Evolutionary conservation across 2,888 invertebrate species (phyloP).

Genomic region (Cheilosia vernalis): DNA sequence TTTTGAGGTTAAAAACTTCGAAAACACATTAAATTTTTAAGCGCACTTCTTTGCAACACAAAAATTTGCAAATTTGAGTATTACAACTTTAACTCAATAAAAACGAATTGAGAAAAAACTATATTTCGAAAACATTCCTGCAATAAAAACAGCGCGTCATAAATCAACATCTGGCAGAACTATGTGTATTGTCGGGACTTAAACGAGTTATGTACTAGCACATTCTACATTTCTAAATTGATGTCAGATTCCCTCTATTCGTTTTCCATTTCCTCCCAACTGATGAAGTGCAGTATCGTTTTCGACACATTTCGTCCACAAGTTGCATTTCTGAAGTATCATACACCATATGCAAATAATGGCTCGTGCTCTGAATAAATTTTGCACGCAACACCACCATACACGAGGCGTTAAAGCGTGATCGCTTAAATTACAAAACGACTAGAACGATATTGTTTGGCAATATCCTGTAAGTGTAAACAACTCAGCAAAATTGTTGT

Average conservation of each 20-base stretch:
- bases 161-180: no score
- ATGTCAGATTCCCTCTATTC: background rate
- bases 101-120: no score
- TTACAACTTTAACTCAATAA: no score
- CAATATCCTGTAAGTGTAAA: constrained; percentile 65
- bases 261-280: background rate
- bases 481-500: constrained; percentile 38
- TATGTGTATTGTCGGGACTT: no score
- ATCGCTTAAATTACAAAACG: constrained; percentile 41
- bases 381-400: constrained; percentile 64
- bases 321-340: constrained; percentile 12
- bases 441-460: constrained; percentile 21
- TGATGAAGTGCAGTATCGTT: background rate
- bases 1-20: no score
- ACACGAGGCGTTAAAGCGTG: constrained; percentile 2
- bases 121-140: no score
- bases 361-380: constrained; percentile 34
- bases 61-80: no score
- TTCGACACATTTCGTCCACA: constrained; percentile 2
- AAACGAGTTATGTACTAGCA: no score
- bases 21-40: no score
- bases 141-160: no score
- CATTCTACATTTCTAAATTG: background rate
- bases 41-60: no score
- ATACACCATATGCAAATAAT: constrained; percentile 15